Evolutionary conservation across 1,140 invertebrate genomes (phyloP), one percentile per base, ranked within the genome.

Genomic region (Heterodera carotae): DNA sequence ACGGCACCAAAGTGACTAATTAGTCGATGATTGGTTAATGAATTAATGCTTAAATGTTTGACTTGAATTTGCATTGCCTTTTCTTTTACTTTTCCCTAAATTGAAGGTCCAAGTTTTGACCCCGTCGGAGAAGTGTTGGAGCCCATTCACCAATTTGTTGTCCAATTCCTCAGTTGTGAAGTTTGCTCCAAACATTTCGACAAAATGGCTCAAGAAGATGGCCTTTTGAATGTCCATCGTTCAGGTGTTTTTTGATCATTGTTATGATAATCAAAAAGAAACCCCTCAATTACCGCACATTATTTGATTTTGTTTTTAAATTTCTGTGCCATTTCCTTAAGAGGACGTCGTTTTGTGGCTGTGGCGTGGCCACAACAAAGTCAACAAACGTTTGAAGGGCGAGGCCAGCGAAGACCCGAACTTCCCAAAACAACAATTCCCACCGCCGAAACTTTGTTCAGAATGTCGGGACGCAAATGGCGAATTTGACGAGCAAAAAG

Each of bases 351-450:
- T 97, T 0, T 84, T 98, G 8, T 99, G 95, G 94, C 88, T 99
- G 2, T 99, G 97, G 97, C 90, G 90, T 72, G 93, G 94, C 1
- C 96, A 99, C 86, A 98, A 98, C 89, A 91, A 92, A 88, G 95
- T 95, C 0, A 99, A 99, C 84, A 89, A 92, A 78, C 91, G 96
- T 80, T 88, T 98, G 22, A 90, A 92, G 39, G 93, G 93, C 0
- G 94, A 97, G 88, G 67, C 89, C 6, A 94, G 93, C 15, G 95
- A 98, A 88, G 97, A 99, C 90, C 94, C 95, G 0, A 83, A 90
- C 72, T 92, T 93, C 89, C 94, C 92, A 1, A 99, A 99, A 89
- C 90, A 93, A 53, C 93, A 95, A 85, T 99, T 96, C 89, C 97
- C 97, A 1, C 89, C 91, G 89, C 91, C 72, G 97, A 95, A 89